A percentile compares a stretch with the other conserved stretches of the same genome.
Evolutionary conservation across 2,113 vertebrate genomes (phyloP).

Genomic region (Gavia stellata): DNA sequence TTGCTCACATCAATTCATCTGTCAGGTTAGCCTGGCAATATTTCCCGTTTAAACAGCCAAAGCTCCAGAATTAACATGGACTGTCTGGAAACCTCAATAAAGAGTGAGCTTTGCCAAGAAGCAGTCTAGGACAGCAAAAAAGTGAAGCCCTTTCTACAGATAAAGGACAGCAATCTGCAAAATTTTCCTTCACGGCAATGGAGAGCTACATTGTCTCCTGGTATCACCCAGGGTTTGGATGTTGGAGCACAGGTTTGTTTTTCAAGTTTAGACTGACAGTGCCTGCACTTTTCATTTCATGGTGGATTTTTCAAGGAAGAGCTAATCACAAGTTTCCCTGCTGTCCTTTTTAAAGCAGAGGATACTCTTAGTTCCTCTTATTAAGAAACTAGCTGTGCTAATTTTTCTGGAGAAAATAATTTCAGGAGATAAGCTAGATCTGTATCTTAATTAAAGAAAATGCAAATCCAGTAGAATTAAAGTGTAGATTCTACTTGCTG

Average conservation of each 20-base stretch:
- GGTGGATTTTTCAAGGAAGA: not conserved
- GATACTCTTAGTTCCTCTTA: not conserved
- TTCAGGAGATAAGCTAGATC: constrained; percentile 2
- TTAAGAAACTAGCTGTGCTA: not conserved
- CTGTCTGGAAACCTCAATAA: not conserved
- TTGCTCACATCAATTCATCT: not conserved
- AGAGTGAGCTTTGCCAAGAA: not conserved
- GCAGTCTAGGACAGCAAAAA: not conserved
- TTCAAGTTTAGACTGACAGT: not conserved
- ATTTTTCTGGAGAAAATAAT: constrained; percentile 13
- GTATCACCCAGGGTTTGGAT: not conserved
- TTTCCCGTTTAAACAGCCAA: not conserved
- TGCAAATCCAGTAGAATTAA: not conserved
- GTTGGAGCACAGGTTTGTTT: not conserved
- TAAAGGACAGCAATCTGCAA: not conserved
- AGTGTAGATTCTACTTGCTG: not conserved
- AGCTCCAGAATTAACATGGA: not conserved
- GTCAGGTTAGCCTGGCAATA: not conserved
- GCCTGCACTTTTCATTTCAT: not conserved
- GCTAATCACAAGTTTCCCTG: not conserved
- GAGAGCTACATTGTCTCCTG: not conserved
- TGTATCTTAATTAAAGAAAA: constrained; percentile 32
- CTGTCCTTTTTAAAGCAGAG: not conserved
- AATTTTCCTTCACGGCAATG: not conserved
- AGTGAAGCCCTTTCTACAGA: not conserved